Conservation (phyloP, 2,797 vertebrate species). For the Leuciscus waleckii region DNA sequence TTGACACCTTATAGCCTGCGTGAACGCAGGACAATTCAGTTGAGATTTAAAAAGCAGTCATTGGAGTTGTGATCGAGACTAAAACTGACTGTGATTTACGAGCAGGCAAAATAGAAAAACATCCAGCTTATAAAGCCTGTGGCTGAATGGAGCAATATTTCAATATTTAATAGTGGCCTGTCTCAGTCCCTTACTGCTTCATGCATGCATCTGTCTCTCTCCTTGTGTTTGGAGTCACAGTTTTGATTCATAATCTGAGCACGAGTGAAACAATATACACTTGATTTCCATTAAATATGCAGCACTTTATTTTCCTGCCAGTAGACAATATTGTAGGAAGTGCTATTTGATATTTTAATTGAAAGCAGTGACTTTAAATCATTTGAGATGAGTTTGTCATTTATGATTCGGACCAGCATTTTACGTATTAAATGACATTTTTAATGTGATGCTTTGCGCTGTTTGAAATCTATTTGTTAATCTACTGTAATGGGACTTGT, state of each 20-base stretch:
- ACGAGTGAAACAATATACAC: slow-evolving; percentile 13
- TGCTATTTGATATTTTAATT: slow-evolving; percentile 12
- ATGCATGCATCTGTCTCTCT: slow-evolving; percentile 36
- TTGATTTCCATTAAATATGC: slow-evolving; percentile 30
- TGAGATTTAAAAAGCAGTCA: slow-evolving; percentile 41
- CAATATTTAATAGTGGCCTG: slow-evolving; percentile 56
- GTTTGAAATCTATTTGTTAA: slow-evolving; percentile 22
- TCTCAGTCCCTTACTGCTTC: slow-evolving; percentile 43
- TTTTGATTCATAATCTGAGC: slow-evolving; percentile 26
- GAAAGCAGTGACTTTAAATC: background rate
- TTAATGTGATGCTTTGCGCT: background rate
- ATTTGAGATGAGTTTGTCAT: slow-evolving; percentile 6
- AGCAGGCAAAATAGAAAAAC: slow-evolving; percentile 55
- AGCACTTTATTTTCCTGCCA: slow-evolving; percentile 20
- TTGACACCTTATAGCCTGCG: slow-evolving; percentile 1
- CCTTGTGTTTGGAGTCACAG: slow-evolving; percentile 16
- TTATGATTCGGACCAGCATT: background rate
- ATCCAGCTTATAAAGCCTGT: slow-evolving; percentile 49
- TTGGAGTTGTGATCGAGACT: slow-evolving; percentile 44
- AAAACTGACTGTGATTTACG: slow-evolving; percentile 57
- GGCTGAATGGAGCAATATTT: slow-evolving; percentile 55
- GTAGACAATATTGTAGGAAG: background rate
- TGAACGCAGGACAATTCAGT: slow-evolving; percentile 13
- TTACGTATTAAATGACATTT: background rate
- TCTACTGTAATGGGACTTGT: slow-evolving; percentile 7